A percentile compares a stretch with the other conserved stretches of the same genome.
These are phyloP conservation scores for Cyclargus thomasi DNA, from an alignment of 1,140 invertebrate genomes.

Conservation along the genomic window DNA sequence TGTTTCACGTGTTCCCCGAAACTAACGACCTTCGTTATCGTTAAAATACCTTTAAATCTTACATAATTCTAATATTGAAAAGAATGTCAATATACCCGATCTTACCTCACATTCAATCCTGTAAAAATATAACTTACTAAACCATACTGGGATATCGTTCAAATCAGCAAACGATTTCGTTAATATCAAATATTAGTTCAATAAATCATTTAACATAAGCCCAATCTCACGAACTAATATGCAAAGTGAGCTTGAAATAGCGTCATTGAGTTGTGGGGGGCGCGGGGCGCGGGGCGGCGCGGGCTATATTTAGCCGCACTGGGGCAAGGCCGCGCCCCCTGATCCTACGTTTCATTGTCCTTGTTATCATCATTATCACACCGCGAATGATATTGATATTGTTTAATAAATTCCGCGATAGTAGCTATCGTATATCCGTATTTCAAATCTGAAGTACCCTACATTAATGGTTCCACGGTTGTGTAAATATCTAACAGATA, in stretches of 20 bases:
- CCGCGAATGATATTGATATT: background rate
- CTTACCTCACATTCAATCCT: no score
- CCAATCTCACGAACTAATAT: background rate
- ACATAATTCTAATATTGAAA: no score
- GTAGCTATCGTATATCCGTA: no score
- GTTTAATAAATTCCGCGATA: no score
- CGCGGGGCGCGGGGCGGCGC: conserved; percentile 32
- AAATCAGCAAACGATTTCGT: background rate
- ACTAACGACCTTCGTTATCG: no score
- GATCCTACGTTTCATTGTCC: conserved; percentile 50
- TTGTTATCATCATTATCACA: conserved; percentile 46
- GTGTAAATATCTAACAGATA: no score
- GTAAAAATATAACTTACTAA: background rate
- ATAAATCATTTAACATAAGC: conserved; percentile 1
- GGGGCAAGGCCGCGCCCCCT: conserved; percentile 48
- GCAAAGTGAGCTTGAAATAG: conserved; percentile 46
- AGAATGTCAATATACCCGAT: no score
- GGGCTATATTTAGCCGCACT: conserved; percentile 58
- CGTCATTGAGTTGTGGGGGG: conserved; percentile 43
- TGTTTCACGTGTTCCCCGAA: no score
- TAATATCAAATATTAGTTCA: background rate
- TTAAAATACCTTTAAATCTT: no score
- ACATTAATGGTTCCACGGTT: no score
- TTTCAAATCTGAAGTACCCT: no score
- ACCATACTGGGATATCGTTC: background rate